A percentile compares a stretch with the other conserved stretches of the same genome.
These are phyloP conservation scores for Stegophylla sp. DNA, from an alignment of 2,888 invertebrate genomes.

Conservation along the genomic window DNA sequence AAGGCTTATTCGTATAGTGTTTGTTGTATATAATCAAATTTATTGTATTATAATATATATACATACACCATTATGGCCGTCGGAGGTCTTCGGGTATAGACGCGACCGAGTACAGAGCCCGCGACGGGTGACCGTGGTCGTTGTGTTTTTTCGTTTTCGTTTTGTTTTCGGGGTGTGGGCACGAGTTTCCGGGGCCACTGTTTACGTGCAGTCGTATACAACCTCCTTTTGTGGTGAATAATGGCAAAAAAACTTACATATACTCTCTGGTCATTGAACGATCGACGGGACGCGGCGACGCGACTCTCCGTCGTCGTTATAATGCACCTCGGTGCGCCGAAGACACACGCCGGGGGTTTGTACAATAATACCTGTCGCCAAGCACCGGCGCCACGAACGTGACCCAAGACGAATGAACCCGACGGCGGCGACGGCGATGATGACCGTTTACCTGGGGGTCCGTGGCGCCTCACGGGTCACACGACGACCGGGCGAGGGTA, in stretches of 20 bases:
- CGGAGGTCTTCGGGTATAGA: too few species aligned
- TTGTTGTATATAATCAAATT: neutral
- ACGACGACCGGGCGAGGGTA: slow-evolving; percentile 9
- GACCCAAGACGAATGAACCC: neutral
- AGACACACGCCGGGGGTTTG: neutral
- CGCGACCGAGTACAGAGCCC: too few species aligned
- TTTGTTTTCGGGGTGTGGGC: too few species aligned
- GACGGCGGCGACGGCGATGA: neutral
- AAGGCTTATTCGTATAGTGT: neutral
- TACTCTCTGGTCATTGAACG: neutral
- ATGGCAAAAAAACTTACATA: neutral
- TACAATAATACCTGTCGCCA: neutral
- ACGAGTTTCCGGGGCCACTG: too few species aligned
- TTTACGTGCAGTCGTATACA: too few species aligned
- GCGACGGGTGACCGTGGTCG: too few species aligned
- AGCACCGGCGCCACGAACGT: slow-evolving; percentile 28
- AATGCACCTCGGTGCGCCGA: neutral
- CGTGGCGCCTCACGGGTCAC: slow-evolving; percentile 48
- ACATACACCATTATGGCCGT: too few species aligned
- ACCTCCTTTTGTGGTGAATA: too few species aligned
- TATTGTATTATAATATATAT: neutral
- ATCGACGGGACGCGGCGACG: neutral
- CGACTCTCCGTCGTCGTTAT: neutral
- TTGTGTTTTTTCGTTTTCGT: too few species aligned
- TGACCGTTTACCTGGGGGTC: slow-evolving; percentile 39